phyloP scores from a whole-genome alignment of 2,888 invertebrate species.

The Ephialtes manifestator region DNA sequence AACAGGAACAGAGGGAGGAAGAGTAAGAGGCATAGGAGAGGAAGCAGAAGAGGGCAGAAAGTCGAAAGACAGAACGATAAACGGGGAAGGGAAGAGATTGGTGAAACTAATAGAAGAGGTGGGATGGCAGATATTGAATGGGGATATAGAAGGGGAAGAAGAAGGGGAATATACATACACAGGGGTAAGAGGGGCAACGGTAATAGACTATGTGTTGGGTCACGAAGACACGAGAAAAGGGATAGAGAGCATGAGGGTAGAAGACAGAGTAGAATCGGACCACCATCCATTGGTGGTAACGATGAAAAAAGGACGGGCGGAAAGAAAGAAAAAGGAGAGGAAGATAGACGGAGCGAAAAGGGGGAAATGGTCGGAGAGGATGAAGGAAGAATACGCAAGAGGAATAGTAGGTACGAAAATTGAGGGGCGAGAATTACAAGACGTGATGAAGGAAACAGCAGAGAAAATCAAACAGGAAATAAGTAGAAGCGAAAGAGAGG shows the following conservation, averaged over 20 bases:
- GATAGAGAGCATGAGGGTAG: conserved; percentile 35
- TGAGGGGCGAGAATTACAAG: not conserved
- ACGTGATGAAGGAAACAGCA: not conserved
- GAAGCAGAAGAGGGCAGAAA: not conserved
- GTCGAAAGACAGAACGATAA: conserved; percentile 3
- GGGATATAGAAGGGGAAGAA: conserved; percentile 17
- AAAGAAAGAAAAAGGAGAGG: not conserved
- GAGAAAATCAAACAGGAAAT: conserved; percentile 3
- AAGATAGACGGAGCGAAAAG: not conserved
- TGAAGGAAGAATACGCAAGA: not conserved
- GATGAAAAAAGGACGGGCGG: not conserved
- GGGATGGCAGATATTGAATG: conserved; percentile 62
- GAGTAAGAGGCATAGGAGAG: conserved; percentile 1
- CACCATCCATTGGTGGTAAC: conserved; percentile 40
- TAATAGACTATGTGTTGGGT: conserved; percentile 59
- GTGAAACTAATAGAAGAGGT: conserved; percentile 54
- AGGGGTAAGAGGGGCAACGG: conserved; percentile 22
- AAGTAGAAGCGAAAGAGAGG: not conserved
- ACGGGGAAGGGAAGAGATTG: conserved; percentile 26
- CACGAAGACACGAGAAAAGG: conserved; percentile 18
- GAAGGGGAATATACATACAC: conserved; percentile 29
- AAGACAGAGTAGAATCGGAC: too few species aligned
- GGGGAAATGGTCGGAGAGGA: too few species aligned
- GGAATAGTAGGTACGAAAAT: not conserved
- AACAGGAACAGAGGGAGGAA: not conserved